Evolutionary conservation across 2,888 invertebrate genomes (phyloP).

Genomic region (Xestia xanthographa): DNA sequence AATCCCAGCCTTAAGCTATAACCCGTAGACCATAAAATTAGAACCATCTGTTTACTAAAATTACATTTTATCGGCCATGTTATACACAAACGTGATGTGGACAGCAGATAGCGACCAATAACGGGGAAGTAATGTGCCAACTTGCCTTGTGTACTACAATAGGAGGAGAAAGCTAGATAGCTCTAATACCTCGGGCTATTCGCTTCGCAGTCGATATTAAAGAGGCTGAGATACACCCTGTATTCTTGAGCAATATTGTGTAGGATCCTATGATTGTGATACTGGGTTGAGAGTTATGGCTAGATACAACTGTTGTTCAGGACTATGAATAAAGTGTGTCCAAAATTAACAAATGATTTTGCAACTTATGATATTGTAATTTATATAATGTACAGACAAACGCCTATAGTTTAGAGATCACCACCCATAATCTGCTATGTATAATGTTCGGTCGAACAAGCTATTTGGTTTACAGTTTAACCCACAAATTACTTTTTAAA

Average conservation of each 20-base stretch:
- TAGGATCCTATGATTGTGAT: constrained; percentile 1
- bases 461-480: too few relatives aligned
- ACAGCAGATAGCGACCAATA: constrained; percentile 48
- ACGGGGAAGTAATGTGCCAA: constrained; percentile 37
- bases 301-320: neutral
- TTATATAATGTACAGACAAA: neutral
- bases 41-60: constrained; percentile 46
- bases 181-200: constrained; percentile 44
- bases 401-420: neutral
- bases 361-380: neutral
- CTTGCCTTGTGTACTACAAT: constrained; percentile 40
- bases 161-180: constrained; percentile 40
- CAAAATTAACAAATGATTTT: neutral
- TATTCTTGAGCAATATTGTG: constrained; percentile 30
- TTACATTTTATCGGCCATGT: constrained; percentile 54
- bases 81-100: constrained; percentile 45
- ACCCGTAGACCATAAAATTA: constrained; percentile 31
- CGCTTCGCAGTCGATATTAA: constrained; percentile 43
- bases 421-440: neutral
- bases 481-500: too few relatives aligned
- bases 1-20: constrained; percentile 38
- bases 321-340: neutral
- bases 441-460: too few relatives aligned
- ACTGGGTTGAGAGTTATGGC: neutral
- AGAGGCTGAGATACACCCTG: constrained; percentile 10